These are phyloP conservation scores for Urocolius indicus DNA, from an alignment of 2,113 vertebrate species.

Conservation along the genomic window DNA sequence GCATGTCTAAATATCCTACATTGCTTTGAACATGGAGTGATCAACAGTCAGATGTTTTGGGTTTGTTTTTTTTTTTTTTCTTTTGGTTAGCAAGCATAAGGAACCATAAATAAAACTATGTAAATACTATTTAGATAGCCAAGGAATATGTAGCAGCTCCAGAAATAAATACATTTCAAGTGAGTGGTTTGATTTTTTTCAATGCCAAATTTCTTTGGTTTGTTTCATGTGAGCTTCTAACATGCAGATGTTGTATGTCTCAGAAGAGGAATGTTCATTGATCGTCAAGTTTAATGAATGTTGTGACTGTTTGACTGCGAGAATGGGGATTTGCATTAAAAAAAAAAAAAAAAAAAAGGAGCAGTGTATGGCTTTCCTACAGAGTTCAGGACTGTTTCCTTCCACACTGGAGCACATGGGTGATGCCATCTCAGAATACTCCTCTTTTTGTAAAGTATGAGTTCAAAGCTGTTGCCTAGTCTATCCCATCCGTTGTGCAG, in stretches of 20 bases:
- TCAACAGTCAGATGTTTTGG: not conserved
- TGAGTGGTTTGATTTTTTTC: not conserved
- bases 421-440: not conserved
- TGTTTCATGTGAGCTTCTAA: not conserved
- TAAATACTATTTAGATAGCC: not conserved
- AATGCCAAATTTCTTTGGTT: not conserved
- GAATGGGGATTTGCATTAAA: not conserved
- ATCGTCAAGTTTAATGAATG: not conserved
- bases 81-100: not conserved
- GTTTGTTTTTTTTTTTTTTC: no score
- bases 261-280: not conserved
- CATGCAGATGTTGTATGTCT: not conserved
- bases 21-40: not conserved
- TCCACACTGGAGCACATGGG: accelerated
- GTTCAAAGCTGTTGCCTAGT: not conserved
- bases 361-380: accelerated
- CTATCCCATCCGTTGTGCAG: not conserved
- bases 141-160: not conserved
- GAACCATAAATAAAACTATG: not conserved
- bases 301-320: not conserved
- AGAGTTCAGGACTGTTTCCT: not conserved
- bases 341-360: not conserved
- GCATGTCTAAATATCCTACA: not conserved
- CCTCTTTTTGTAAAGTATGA: not conserved
- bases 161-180: not conserved